phyloP scores from a whole-genome alignment of 1,140 invertebrate species.

The Chrysomallon squamiferum region DNA sequence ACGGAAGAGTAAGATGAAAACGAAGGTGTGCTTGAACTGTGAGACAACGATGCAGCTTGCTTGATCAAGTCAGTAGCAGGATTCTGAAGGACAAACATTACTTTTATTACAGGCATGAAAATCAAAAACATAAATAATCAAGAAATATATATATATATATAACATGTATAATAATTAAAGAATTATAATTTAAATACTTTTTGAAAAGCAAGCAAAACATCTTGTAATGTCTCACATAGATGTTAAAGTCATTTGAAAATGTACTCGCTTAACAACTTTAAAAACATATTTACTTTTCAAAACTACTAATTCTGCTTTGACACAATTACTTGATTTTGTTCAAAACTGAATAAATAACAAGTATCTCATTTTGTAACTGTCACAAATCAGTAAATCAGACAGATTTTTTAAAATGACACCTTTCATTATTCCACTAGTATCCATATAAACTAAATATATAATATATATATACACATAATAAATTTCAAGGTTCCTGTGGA shows the following conservation, averaged over 20 bases:
- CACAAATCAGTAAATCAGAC: not conserved
- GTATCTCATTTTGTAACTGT: not conserved
- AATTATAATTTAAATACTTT: not conserved
- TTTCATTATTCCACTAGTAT: no score
- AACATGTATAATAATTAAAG: not conserved
- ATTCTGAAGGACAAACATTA: slow-evolving; percentile 5
- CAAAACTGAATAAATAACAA: not conserved
- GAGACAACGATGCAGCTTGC: slow-evolving; percentile 41
- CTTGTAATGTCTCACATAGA: not conserved
- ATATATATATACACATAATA: no score
- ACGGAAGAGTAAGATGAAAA: slow-evolving; percentile 46
- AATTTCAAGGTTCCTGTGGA: no score
- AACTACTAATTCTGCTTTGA: not conserved
- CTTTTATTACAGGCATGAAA: not conserved
- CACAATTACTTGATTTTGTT: not conserved
- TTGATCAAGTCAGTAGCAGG: slow-evolving; percentile 36
- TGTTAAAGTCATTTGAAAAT: not conserved
- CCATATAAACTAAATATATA: no score
- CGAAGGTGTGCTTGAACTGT: slow-evolving; percentile 56
- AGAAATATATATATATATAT: not conserved
- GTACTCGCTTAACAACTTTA: not conserved
- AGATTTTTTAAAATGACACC: not conserved
- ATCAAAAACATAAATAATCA: not conserved
- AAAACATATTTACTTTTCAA: not conserved
- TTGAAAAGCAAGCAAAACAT: not conserved